Evolutionary conservation across 2,113 vertebrate genomes (phyloP), one percentile per base, ranked within the genome.

Genomic region (Phaetusa simplex): DNA sequence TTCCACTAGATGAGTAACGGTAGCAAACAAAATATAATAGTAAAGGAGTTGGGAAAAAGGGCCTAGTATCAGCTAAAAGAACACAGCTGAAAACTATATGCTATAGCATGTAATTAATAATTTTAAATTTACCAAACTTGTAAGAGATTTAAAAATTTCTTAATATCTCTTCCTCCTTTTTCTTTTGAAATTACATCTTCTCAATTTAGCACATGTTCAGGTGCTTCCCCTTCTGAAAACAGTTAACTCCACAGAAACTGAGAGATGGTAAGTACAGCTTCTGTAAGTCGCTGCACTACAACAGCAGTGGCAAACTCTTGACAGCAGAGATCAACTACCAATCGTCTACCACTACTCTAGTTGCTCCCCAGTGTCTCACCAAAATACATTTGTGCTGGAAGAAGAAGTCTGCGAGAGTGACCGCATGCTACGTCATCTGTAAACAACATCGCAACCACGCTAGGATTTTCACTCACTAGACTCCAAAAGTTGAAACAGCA

Each of bases 381-480:
- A 12, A 34, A n/a, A 10, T 4, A 15, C 5, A 8, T 67, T 24
- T 17, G 4, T 9, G 34, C 58, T n/a, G 64, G 47, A 74, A 58
- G 42, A 56, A 13, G 16, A 49, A 17, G 17, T 16, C 53, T 22
- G 40, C 21, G 49, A 26, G 49, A 76, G 50, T 3, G 47, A 32
- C 67, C 50, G 72, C 43, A 14, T 2, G 7, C 27, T 19, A 2
- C 1, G 2, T 22, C 71, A 80, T 8, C 77, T 15, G 64, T 5
- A 27, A 66, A 6, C 4, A 3, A 6, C 0, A 21, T 2, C 1
- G 43, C 62, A 30, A 43, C 40, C 73, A 11, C 5, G 3, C 24
- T 0, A 27, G 12, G 1, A 20, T 43, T 34, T 17, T 1, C 29
- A 4, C 49, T 16, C 45, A 3, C 8, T 0, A 20, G 52, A 5